phyloP scores from a whole-genome alignment of 2,888 invertebrate species.

The Drosophila affinis region DNA sequence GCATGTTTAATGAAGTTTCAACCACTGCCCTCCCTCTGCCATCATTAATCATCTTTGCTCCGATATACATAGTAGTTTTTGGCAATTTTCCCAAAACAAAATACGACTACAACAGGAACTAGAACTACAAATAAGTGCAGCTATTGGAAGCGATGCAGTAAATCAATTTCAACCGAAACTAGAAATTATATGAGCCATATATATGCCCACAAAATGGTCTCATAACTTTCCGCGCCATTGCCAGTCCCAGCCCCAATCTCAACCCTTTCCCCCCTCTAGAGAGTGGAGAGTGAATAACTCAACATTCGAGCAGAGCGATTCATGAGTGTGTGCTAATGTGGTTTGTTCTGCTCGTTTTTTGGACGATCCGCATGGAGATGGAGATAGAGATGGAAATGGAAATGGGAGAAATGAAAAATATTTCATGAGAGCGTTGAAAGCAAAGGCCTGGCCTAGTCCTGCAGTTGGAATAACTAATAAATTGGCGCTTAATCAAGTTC shows the following conservation, averaged over 20 bases:
- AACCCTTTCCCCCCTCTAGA: conserved; percentile 2
- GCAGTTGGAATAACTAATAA: conserved; percentile 69
- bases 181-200: conserved; percentile 54
- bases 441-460: conserved; percentile 50
- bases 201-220: conserved; percentile 52
- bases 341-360: conserved; percentile 38
- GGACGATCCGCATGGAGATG: background rate
- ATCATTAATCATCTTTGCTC: conserved; percentile 8
- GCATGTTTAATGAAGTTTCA: background rate
- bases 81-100: conserved; percentile 9
- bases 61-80: conserved; percentile 21
- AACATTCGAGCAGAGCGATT: conserved; percentile 39
- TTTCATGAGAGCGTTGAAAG: conserved; percentile 72
- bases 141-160: conserved; percentile 39
- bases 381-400: conserved; percentile 16
- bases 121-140: conserved; percentile 28
- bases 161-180: conserved; percentile 62
- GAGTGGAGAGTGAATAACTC: conserved; percentile 35
- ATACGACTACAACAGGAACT: conserved; percentile 18
- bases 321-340: conserved; percentile 41
- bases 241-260: conserved; percentile 17
- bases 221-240: conserved; percentile 64
- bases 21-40: conserved; percentile 1
- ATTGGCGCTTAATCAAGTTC: conserved; percentile 75
- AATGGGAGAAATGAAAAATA: conserved; percentile 61